A percentile compares a stretch with the other conserved stretches of the same genome.
phyloP scores from a whole-genome alignment of 2,113 vertebrate species.

The Sporophila hypoxantha region DNA sequence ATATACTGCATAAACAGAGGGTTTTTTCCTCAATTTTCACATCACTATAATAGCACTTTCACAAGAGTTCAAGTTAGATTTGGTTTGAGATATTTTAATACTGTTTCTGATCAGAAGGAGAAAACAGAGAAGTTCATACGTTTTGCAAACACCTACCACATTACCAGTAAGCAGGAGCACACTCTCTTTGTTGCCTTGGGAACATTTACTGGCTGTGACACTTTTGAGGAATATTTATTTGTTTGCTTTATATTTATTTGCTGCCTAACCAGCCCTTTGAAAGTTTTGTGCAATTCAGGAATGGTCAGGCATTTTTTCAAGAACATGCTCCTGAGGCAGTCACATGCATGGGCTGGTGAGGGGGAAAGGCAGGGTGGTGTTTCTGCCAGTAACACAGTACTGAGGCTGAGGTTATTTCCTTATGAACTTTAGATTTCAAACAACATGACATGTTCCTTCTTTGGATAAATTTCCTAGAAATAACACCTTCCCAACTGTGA shows the following conservation, averaged over 20 bases:
- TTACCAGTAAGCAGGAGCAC: background rate
- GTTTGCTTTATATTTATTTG: background rate
- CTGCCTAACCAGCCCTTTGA: background rate
- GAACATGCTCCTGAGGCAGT: background rate
- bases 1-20: background rate
- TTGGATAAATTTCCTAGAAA: background rate
- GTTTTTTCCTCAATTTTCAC: background rate
- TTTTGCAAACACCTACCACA: background rate
- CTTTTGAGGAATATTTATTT: background rate
- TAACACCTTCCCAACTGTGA: background rate
- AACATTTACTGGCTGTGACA: background rate
- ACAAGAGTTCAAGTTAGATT: background rate
- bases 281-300: background rate
- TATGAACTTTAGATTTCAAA: background rate
- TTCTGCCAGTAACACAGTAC: background rate
- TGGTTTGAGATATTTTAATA: background rate
- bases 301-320: background rate
- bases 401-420: background rate
- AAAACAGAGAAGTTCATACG: background rate
- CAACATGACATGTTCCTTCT: background rate
- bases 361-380: background rate
- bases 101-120: background rate
- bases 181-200: constrained; percentile 9
- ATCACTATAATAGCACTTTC: background rate
- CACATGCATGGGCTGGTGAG: background rate